A percentile compares a stretch with the other conserved stretches of the same genome.
phyloP scores from a whole-genome alignment of 2,888 invertebrate genomes.

The Heliconius erato region DNA sequence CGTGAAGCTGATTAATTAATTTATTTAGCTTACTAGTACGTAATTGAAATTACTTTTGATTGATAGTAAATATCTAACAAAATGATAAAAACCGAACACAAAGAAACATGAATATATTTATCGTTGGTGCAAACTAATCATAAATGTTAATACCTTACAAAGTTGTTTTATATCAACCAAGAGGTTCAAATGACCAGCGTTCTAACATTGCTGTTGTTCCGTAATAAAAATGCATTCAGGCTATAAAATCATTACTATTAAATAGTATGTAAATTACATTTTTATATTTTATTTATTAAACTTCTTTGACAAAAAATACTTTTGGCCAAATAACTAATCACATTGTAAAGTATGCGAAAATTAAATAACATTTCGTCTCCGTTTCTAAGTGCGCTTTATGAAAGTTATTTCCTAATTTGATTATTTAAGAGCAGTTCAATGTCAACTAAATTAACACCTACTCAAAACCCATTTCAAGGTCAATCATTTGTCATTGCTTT shows the following conservation, averaged over 20 bases:
- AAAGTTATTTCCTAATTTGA: not conserved
- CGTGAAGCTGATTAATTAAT: too few relatives aligned
- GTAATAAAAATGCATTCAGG: not conserved
- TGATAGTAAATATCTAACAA: not conserved
- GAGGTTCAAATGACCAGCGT: not conserved
- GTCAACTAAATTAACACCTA: not conserved
- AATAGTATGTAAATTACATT: too few relatives aligned
- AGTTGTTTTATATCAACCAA: slow-evolving; percentile 4
- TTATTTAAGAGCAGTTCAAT: not conserved
- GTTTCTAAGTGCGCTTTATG: not conserved
- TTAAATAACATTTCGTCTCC: not conserved
- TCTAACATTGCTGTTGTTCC: not conserved
- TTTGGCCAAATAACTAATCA: not conserved
- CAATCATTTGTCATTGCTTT: slow-evolving; percentile 12
- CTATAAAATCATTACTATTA: too few relatives aligned
- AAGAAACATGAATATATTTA: not conserved
- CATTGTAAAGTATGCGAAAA: not conserved
- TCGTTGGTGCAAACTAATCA: not conserved
- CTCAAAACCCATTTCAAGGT: not conserved
- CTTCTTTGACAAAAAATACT: not conserved
- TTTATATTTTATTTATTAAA: not conserved
- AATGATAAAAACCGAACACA: not conserved
- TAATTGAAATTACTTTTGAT: not conserved
- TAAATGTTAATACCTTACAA: not conserved
- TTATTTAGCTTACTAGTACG: too few relatives aligned